phyloP scores from a whole-genome alignment of 2,113 vertebrate species.

The Himantopus leucocephalus region DNA sequence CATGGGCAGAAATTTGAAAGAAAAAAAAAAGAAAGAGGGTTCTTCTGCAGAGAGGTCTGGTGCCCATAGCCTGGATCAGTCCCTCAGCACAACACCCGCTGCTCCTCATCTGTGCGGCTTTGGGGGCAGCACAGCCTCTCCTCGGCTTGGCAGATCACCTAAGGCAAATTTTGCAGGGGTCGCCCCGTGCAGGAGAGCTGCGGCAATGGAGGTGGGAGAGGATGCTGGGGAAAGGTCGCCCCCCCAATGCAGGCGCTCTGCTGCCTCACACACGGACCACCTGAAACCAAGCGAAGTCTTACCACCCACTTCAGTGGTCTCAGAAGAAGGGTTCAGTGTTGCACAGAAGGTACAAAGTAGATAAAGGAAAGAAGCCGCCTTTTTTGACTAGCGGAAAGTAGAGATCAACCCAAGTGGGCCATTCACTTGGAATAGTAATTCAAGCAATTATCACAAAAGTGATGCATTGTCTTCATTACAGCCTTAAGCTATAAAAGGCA shows the following conservation, averaged over 20 bases:
- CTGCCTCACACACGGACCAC: not conserved
- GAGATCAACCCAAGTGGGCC: conserved; percentile 72
- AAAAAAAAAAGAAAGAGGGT: not conserved
- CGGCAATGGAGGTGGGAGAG: not conserved
- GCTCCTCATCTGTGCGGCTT: not conserved
- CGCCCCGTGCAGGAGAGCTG: not conserved
- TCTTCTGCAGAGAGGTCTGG: not conserved
- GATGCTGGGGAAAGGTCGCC: not conserved
- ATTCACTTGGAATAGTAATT: conserved; percentile 74
- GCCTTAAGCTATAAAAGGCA: conserved; percentile 74
- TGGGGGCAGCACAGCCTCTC: not conserved
- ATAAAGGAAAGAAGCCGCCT: conserved; percentile 37
- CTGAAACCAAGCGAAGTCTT: not conserved
- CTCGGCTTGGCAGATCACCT: rapidly evolving
- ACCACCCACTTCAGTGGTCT: not conserved
- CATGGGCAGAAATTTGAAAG: not conserved
- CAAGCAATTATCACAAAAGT: conserved; percentile 79
- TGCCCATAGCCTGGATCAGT: not conserved
- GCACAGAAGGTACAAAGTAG: conserved; percentile 39
- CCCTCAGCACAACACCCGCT: not conserved
- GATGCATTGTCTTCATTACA: conserved; percentile 78
- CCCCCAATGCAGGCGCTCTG: no score
- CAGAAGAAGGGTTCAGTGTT: not conserved
- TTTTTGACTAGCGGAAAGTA: conserved; percentile 54
- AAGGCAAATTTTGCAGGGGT: not conserved